These are phyloP conservation scores for Macrobrachium nipponense DNA, from an alignment of 1,140 invertebrate species.

Conservation along the genomic window DNA sequence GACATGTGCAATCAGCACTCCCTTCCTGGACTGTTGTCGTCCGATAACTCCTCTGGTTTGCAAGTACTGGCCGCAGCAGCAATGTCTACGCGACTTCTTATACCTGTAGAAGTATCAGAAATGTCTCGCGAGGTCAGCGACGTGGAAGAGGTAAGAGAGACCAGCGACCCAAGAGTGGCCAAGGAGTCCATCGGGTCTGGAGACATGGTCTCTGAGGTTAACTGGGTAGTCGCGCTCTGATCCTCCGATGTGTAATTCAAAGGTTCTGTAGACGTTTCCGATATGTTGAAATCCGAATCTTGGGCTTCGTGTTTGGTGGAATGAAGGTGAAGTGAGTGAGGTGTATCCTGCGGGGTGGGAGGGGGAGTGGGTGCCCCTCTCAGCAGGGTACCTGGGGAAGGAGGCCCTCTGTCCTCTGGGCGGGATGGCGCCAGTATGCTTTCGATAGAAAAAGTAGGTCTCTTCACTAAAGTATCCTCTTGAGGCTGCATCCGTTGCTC, in stretches of 20 bases:
- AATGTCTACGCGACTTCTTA: background rate
- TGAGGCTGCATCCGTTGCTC: conserved; percentile 37
- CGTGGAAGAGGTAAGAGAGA: background rate
- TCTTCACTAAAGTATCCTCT: conserved; percentile 52
- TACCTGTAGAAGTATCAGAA: background rate
- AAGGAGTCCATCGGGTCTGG: no score
- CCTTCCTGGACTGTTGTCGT: background rate
- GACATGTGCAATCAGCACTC: conserved; percentile 18
- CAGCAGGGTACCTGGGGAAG: conserved; percentile 61
- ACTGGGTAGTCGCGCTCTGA: background rate
- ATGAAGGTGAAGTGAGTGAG: conserved; percentile 28
- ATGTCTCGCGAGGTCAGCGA: background rate
- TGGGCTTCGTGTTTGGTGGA: conserved; percentile 42
- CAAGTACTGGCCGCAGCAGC: conserved; percentile 6
- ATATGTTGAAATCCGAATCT: conserved; percentile 34
- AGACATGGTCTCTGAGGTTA: background rate
- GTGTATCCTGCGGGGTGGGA: conserved; percentile 44
- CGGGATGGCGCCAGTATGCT: conserved; percentile 54
- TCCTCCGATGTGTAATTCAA: conserved; percentile 19
- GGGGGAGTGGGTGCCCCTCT: conserved; percentile 61
- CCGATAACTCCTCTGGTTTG: conserved; percentile 12
- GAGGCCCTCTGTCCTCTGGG: conserved; percentile 54
- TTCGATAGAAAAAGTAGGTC: conserved; percentile 61
- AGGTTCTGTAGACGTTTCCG: conserved; percentile 6
- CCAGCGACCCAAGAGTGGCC: no score